Conservation (phyloP, 2,113 vertebrate genomes). For the Nesogale talazaci region DNA sequence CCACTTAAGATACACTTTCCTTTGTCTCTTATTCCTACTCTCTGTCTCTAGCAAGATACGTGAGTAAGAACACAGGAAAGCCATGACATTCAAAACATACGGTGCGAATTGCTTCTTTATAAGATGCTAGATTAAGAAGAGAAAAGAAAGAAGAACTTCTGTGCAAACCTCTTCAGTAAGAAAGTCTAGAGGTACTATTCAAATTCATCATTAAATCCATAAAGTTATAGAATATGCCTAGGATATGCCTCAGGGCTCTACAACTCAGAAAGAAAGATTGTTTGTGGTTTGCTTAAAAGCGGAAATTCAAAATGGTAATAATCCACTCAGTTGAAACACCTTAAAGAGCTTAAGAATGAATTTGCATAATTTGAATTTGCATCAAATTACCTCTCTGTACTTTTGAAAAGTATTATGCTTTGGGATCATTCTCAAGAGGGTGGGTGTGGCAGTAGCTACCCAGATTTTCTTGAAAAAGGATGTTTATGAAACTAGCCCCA, state of each 20-base stretch:
- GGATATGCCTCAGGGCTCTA: background rate
- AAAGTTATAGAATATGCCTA: background rate
- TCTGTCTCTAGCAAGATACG: background rate
- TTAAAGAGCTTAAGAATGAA: slow-evolving; percentile 23
- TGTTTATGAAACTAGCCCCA: slow-evolving; percentile 1
- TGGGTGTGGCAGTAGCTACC: background rate
- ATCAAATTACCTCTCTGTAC: slow-evolving; percentile 7
- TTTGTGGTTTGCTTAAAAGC: background rate
- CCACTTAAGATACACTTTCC: background rate
- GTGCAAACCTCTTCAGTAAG: background rate
- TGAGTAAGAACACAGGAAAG: background rate
- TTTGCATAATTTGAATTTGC: slow-evolving; percentile 35
- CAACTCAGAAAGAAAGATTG: background rate
- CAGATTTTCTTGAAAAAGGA: slow-evolving; percentile 4
- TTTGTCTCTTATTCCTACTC: background rate
- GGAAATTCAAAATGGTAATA: slow-evolving; percentile 22
- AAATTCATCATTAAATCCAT: background rate
- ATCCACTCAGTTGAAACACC: slow-evolving; percentile 43
- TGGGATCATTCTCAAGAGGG: background rate
- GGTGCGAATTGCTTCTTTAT: background rate
- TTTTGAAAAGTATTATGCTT: slow-evolving; percentile 45
- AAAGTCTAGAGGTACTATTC: background rate
- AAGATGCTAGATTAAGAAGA: background rate
- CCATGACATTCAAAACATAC: background rate
- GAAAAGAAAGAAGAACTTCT: background rate